Evolutionary conservation across 2,888 invertebrate genomes (phyloP).

Genomic region (Hymenopus coronatus): DNA sequence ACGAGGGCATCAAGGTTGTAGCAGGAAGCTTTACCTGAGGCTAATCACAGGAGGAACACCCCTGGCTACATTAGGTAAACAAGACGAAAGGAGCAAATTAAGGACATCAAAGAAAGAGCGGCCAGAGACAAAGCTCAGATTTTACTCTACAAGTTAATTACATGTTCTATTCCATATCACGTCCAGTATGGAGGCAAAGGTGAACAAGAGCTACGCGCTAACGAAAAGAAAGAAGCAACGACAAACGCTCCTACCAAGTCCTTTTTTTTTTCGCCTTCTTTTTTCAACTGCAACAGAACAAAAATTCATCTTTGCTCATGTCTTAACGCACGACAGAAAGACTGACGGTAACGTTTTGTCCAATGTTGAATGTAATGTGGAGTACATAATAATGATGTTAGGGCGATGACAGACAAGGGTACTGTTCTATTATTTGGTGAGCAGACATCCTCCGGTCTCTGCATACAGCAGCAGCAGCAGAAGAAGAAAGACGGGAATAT

Average conservation of each 20-base stretch:
- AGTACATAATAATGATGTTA: neutral
- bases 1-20: too few species aligned
- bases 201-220: neutral
- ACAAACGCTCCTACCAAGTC: neutral
- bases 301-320: neutral
- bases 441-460: too few species aligned
- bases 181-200: neutral
- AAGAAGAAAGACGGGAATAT: too few species aligned
- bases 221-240: neutral
- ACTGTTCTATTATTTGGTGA: too few species aligned
- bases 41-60: neutral
- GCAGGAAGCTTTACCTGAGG: too few species aligned
- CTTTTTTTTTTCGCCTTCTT: too few species aligned
- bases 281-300: neutral
- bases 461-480: too few species aligned
- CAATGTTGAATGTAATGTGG: neutral
- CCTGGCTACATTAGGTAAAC: neutral
- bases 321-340: neutral
- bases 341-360: neutral
- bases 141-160: neutral
- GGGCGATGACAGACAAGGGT: too few species aligned
- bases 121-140: neutral
- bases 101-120: neutral
- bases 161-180: neutral
- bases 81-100: neutral